Base-by-base conservation (phyloP, 2,113 vertebrate species). In the Coracopsis vasa region DNA sequence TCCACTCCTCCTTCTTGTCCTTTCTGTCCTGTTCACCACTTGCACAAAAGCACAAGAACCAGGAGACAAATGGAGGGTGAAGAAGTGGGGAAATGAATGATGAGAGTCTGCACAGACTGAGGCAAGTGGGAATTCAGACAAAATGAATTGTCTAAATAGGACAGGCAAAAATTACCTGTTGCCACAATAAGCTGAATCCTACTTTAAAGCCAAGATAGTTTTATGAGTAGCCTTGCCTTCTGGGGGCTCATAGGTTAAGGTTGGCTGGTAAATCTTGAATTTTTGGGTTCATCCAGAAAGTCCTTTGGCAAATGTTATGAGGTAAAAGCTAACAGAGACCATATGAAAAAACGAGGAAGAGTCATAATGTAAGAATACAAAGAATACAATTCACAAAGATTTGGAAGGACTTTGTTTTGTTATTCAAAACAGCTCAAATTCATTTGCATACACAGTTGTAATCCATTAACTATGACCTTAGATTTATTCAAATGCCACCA, bases 341-440 rank as follows among this genome's bases (percentile, higher is more conserved):
- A 23, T 11, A 65, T 45, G 15, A 66, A 73, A 61, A 80, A 16
- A n/a, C 62, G 29, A 19, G 33, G 77, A 79, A 50, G 48, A 71
- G 53, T 69, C 72, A 19, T 28, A 28, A 13, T 53, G 27, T 56
- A 92, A 56, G 94, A 80, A 58, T 37, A 86, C 39, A 27, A 92
- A 60, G 94, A 82, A 61, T 29, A 86, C 39, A 27, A 27, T 74
- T 75, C 54, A 75, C 31, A 42, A 64, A 81, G 86, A 79, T 50
- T 35, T 58, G 33, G 51, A 86, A 88, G 39, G 35, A 8, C 51
- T 89, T 51, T 12, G 81, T 23, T 66, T 65, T 86, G 79, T 85
- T 95, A 96, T 92, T 89, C 82, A 95, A 95, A 97, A 74, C 51
- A 94, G 64, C 48, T 92, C 66, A 81, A 89, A 80, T 88, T 83